Evolutionary conservation across 2,888 invertebrate genomes (phyloP).

Genomic region (Drosophila acutilabella): DNA sequence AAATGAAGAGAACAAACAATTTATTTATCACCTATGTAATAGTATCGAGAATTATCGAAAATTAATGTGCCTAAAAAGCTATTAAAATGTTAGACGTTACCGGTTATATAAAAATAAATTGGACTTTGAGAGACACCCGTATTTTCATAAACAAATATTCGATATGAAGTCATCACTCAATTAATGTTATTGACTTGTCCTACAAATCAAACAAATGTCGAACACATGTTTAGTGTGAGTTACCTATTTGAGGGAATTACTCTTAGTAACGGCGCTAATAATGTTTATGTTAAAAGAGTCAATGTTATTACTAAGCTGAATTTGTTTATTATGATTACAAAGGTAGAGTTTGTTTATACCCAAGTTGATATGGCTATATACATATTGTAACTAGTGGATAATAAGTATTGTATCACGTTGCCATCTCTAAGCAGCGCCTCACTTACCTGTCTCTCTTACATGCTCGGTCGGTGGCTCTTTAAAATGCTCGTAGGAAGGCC

Average conservation of each 20-base stretch:
- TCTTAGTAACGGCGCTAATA: not conserved
- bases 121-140: no score
- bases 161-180: not conserved
- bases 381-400: not conserved
- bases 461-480: not conserved
- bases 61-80: no score
- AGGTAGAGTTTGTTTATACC: not conserved
- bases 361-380: not conserved
- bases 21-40: no score
- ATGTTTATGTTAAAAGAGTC: not conserved
- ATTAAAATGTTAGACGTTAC: no score
- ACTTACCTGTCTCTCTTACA: conserved; percentile 49
- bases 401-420: conserved; percentile 30
- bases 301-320: not conserved
- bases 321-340: not conserved
- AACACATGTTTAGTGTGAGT: not conserved
- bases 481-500: no score
- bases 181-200: not conserved
- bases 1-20: no score
- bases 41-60: no score
- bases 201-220: not conserved
- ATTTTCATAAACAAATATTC: no score
- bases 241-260: not conserved
- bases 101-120: no score
- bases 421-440: conserved; percentile 39